Conservation (phyloP, 2,888 invertebrate genomes). For the Meteorus cinctellus region DNA sequence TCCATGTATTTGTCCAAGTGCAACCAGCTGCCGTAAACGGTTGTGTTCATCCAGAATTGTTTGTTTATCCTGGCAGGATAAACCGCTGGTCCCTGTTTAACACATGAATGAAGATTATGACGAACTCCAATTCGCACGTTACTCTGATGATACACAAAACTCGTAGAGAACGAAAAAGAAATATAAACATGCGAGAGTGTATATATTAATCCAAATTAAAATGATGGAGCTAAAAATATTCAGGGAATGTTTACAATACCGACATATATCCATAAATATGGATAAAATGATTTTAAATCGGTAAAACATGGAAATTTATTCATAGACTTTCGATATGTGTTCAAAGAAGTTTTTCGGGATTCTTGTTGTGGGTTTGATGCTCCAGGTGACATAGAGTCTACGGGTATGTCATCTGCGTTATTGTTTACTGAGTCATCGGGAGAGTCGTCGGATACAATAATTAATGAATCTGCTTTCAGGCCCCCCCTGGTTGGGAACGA, state of each 20-base stretch:
- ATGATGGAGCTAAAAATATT: background rate
- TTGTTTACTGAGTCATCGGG: constrained; percentile 22
- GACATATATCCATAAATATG: constrained; percentile 30
- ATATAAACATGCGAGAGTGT: background rate
- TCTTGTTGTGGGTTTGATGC: background rate
- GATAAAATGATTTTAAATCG: constrained; percentile 21
- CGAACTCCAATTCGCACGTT: constrained; percentile 1
- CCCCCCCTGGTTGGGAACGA: constrained; percentile 10
- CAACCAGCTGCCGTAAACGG: constrained; percentile 84
- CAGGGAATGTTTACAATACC: constrained; percentile 36
- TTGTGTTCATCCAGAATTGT: constrained; percentile 88
- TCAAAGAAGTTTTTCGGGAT: background rate
- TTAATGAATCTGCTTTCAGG: constrained; percentile 30
- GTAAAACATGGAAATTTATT: constrained; percentile 13
- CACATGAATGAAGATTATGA: constrained; percentile 47
- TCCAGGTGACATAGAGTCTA: background rate
- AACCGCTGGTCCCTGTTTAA: constrained; percentile 78
- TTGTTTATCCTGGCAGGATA: constrained; percentile 83
- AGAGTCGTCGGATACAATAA: constrained; percentile 10
- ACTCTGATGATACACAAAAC: background rate
- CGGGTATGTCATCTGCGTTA: background rate
- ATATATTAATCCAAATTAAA: too few species aligned
- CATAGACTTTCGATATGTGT: too few species aligned
- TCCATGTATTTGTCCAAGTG: constrained; percentile 84
- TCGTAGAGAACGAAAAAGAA: background rate